phyloP scores from a whole-genome alignment of 2,113 vertebrate species.

The Rattus rattus region DNA sequence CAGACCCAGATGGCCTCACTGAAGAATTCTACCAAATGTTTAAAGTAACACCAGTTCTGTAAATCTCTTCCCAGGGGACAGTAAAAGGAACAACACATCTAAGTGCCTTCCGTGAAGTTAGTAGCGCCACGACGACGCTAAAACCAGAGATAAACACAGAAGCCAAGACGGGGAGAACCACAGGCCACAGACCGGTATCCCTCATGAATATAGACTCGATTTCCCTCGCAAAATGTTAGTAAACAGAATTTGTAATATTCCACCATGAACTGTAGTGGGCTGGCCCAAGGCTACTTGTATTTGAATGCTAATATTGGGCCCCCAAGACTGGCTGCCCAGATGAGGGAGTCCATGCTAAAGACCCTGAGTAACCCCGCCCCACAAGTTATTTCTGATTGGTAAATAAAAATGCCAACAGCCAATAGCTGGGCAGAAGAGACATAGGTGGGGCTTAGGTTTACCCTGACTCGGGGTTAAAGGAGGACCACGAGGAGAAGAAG shows the following conservation, averaged over 20 bases:
- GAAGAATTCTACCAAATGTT: constrained; percentile 51
- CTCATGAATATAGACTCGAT: not conserved
- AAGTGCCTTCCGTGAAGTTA: constrained; percentile 29
- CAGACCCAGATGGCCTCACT: constrained; percentile 14
- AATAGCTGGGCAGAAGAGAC: too few species aligned
- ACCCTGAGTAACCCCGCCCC: too few species aligned
- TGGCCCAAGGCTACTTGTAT: too few species aligned
- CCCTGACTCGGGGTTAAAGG: too few species aligned
- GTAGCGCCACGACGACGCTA: not conserved
- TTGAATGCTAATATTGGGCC: too few species aligned
- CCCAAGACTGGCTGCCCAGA: too few species aligned
- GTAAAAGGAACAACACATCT: not conserved
- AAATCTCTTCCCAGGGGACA: constrained; percentile 38
- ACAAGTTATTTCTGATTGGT: too few species aligned
- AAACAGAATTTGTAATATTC: constrained; percentile 6
- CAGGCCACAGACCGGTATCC: not conserved
- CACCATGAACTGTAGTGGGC: not conserved
- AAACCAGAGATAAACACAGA: constrained; percentile 36
- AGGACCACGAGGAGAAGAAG: too few species aligned
- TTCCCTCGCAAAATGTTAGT: not conserved
- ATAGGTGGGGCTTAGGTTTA: too few species aligned
- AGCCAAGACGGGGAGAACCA: not conserved
- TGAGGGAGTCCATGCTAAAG: too few species aligned
- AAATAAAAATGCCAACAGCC: too few species aligned
- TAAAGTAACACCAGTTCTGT: constrained; percentile 39